Evolutionary conservation across 2,888 invertebrate species (phyloP).

Genomic region (Drosophila prolongata): DNA sequence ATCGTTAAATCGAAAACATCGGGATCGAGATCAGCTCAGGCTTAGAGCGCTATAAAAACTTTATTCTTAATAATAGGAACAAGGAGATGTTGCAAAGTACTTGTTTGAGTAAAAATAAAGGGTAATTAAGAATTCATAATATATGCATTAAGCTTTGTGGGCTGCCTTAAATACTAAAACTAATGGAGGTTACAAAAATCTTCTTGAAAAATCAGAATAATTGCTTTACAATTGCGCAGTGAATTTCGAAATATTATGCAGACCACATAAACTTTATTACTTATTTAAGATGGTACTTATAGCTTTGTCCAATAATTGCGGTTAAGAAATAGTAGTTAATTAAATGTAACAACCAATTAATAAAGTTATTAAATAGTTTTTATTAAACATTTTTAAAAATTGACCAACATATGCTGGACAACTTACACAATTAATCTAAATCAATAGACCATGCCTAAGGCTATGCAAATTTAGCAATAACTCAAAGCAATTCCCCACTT

Average conservation of each 20-base stretch:
- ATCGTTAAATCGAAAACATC: conserved; percentile 28
- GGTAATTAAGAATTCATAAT: conserved; percentile 1
- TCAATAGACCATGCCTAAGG: conserved; percentile 29
- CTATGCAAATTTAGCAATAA: conserved; percentile 27
- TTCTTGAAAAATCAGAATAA: not conserved
- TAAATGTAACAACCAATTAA: conserved; percentile 4
- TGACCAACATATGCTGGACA: not conserved
- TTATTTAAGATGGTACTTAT: not conserved
- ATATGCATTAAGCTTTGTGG: not conserved
- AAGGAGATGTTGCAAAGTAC: not conserved
- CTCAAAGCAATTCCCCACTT: conserved; percentile 17
- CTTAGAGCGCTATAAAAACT: conserved; percentile 13
- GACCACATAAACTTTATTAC: not conserved
- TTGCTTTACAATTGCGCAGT: not conserved
- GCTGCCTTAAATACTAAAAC: not conserved
- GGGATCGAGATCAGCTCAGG: conserved; percentile 4
- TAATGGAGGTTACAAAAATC: not conserved
- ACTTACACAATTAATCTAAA: conserved; percentile 24
- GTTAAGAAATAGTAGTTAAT: not conserved
- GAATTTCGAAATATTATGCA: not conserved
- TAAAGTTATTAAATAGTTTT: not conserved
- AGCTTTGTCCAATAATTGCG: not conserved
- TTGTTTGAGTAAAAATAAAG: not conserved
- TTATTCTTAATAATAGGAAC: not conserved
- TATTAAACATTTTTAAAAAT: not conserved